These are phyloP conservation scores for Corythornis vintsioides DNA, from an alignment of 2,113 vertebrate species.

Conservation along the genomic window DNA sequence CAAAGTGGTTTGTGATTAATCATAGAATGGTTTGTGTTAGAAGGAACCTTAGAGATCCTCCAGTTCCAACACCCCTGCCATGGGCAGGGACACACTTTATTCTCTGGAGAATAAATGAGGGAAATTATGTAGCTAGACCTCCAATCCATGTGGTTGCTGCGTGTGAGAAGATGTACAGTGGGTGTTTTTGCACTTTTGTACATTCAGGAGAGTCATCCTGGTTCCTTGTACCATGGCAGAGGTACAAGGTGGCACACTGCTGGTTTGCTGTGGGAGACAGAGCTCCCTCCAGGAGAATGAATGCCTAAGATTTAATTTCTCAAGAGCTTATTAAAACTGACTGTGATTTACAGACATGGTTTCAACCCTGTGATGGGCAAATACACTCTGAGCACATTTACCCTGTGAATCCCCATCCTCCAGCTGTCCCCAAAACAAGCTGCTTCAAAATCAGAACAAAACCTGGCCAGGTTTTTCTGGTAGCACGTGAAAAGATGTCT, in stretches of 20 bases:
- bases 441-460: background rate
- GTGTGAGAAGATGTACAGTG: background rate
- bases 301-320: background rate
- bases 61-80: background rate
- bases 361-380: background rate
- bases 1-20: background rate
- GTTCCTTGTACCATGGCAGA: background rate
- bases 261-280: background rate
- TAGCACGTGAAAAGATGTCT: background rate
- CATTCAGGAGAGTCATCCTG: background rate
- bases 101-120: background rate
- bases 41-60: background rate
- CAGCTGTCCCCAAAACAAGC: background rate
- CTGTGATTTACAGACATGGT: background rate
- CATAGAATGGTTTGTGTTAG: background rate
- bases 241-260: background rate
- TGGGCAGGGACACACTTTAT: too few species aligned
- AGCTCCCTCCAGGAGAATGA: background rate
- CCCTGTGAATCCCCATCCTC: background rate
- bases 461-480: background rate
- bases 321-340: background rate
- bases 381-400: background rate
- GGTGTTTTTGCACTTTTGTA: background rate
- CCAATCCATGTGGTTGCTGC: background rate
- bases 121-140: background rate